Evolutionary conservation across 2,797 vertebrate genomes (phyloP).

Genomic region (Phalanger gymnotis): DNA sequence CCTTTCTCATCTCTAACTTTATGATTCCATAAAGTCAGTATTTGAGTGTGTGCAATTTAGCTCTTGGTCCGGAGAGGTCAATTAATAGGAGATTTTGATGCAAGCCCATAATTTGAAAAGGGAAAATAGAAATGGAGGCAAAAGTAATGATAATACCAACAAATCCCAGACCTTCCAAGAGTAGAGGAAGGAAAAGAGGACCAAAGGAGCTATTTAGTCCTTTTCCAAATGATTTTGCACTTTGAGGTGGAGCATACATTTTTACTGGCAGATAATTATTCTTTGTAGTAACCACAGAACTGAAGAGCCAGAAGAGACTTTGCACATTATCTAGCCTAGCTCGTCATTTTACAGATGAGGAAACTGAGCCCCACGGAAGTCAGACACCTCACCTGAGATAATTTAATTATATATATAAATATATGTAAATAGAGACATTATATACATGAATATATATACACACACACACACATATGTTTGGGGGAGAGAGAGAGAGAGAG

Average conservation of each 20-base stretch:
- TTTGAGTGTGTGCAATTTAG: conserved; percentile 5
- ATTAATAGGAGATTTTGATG: background rate
- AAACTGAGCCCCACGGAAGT: background rate
- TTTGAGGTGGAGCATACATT: background rate
- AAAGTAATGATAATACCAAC: background rate
- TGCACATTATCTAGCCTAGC: background rate
- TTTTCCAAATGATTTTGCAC: background rate
- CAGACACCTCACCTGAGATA: background rate
- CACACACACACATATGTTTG: too few species aligned
- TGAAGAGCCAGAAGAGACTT: background rate
- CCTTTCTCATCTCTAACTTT: conserved; percentile 15
- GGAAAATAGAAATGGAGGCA: conserved; percentile 6
- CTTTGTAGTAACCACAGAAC: background rate
- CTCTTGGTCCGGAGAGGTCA: conserved; percentile 2
- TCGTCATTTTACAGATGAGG: background rate
- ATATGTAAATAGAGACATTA: too few species aligned
- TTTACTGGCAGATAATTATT: background rate
- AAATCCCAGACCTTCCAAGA: background rate
- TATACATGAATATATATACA: too few species aligned
- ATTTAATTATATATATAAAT: background rate
- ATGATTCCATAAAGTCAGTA: conserved; percentile 3
- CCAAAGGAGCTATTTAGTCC: background rate
- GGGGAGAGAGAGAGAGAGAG: too few species aligned
- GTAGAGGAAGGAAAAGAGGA: background rate
- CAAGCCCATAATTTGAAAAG: background rate